Evolutionary conservation across 2,113 vertebrate genomes (phyloP).

Genomic region (Scartelaos histophorus): DNA sequence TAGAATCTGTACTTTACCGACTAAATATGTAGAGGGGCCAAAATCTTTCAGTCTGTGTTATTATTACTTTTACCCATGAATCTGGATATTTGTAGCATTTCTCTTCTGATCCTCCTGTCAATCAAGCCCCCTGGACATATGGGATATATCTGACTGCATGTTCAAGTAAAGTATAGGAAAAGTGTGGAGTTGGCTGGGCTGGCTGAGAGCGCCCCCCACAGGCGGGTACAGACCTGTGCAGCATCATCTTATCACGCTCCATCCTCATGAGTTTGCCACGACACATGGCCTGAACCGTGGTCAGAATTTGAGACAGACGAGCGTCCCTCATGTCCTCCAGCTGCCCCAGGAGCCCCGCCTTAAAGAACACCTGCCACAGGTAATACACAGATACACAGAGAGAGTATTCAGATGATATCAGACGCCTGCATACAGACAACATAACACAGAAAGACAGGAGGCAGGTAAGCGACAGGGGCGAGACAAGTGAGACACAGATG

Average conservation of each 20-base stretch:
- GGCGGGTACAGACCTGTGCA: neutral
- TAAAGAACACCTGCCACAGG: constrained; percentile 88
- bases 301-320: constrained; percentile 88
- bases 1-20: no score
- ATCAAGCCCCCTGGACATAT: no score
- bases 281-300: constrained; percentile 86
- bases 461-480: neutral
- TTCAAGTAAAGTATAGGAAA: neutral
- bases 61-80: no score
- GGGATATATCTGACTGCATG: no score
- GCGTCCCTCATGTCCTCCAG: constrained; percentile 80
- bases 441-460: neutral
- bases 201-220: constrained; percentile 61
- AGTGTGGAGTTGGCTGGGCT: neutral
- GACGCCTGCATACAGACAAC: neutral
- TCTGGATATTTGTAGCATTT: no score
- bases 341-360: constrained; percentile 90
- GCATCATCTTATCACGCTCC: constrained; percentile 80
- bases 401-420: neutral
- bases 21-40: no score
- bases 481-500: no score
- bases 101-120: no score
- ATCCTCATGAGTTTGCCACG: constrained; percentile 86
- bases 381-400: neutral
- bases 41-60: no score